Conservation (phyloP, 2,113 vertebrate species). For the Salvelinus alpinus region DNA sequence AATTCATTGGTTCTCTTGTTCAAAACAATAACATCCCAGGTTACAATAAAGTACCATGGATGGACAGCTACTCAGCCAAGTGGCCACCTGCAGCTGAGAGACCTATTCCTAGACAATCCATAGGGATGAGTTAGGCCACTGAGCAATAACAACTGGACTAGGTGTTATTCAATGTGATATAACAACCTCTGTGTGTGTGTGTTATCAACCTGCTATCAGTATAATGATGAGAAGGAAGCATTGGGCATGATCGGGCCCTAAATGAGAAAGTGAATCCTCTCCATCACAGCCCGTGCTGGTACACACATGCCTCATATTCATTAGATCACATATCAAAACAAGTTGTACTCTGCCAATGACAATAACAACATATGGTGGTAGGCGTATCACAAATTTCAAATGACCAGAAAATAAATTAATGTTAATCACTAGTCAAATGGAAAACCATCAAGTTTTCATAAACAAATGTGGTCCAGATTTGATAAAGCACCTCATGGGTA, state of each 20-base stretch:
- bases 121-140: neutral
- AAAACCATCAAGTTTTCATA: neutral
- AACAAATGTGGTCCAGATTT: neutral
- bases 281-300: neutral
- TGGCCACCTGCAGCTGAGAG: neutral
- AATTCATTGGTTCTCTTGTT: neutral
- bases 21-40: constrained; percentile 11
- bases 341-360: neutral
- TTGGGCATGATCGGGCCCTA: neutral
- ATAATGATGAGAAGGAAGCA: constrained; percentile 4
- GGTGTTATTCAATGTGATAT: neutral
- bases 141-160: neutral
- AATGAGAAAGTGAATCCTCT: neutral
- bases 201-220: constrained; percentile 3
- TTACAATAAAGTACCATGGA: neutral
- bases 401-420: neutral
- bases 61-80: neutral
- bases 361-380: neutral
- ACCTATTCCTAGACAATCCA: neutral
- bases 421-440: neutral
- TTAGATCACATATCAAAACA: neutral
- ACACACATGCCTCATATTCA: neutral
- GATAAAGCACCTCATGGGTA: too few relatives aligned
- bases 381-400: neutral
- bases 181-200: neutral